A percentile compares a stretch with the other conserved stretches of the same genome.
Conservation (phyloP, 2,888 invertebrate species). For the Chelonus formosanus region DNA sequence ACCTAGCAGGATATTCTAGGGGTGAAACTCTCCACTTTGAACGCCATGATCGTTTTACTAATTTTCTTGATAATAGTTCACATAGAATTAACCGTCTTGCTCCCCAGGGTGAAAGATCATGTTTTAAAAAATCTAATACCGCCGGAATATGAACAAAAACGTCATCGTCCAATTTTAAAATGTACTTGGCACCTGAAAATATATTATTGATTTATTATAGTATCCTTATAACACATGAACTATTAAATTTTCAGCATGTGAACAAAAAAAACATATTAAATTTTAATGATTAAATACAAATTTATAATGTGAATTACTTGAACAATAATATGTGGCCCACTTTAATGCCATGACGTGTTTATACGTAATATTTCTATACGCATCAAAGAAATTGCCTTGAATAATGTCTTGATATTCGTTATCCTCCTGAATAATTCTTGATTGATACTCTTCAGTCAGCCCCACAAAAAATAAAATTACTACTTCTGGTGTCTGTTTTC, state of each 20-base stretch:
- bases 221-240: neutral
- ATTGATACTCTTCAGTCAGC: slow-evolving; percentile 53
- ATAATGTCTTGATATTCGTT: slow-evolving; percentile 65
- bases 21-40: slow-evolving; percentile 82
- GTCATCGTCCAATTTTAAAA: slow-evolving; percentile 67
- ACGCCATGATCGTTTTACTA: slow-evolving; percentile 71
- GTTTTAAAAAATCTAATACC: slow-evolving; percentile 65
- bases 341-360: slow-evolving; percentile 69
- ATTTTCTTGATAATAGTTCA: slow-evolving; percentile 66
- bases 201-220: neutral
- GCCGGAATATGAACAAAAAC: slow-evolving; percentile 65
- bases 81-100: slow-evolving; percentile 74
- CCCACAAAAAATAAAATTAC: slow-evolving; percentile 65
- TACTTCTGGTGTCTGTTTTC: slow-evolving; percentile 51
- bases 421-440: slow-evolving; percentile 59
- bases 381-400: slow-evolving; percentile 68
- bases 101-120: slow-evolving; percentile 71
- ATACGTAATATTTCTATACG: slow-evolving; percentile 69
- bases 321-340: slow-evolving; percentile 67
- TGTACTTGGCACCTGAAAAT: slow-evolving; percentile 61
- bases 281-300: neutral
- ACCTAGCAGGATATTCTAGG: slow-evolving; percentile 71
- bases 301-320: slow-evolving; percentile 49
- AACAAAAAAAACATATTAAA: neutral
- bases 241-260: neutral